These are phyloP conservation scores for Pangasius sanitwongsei DNA, from an alignment of 2,797 vertebrate species.

Conservation along the genomic window DNA sequence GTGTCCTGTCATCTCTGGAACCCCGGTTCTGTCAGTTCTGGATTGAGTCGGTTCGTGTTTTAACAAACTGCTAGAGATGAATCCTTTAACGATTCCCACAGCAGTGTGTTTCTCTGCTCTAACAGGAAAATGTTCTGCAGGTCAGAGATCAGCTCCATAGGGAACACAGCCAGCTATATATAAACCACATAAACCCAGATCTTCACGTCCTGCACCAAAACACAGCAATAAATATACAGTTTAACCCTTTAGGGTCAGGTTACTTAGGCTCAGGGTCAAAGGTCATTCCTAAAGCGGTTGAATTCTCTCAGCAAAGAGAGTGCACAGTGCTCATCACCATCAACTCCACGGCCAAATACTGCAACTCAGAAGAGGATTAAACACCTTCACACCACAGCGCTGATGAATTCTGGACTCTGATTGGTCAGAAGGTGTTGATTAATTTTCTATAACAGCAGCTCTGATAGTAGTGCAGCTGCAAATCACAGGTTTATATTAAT, in stretches of 20 bases:
- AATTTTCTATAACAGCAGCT: not conserved
- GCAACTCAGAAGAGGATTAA: too few species aligned
- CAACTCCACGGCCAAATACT: not conserved
- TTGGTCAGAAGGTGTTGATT: slow-evolving; percentile 2
- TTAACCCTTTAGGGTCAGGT: not conserved
- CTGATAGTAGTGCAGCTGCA: not conserved
- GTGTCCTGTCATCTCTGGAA: not conserved
- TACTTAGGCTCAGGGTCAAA: slow-evolving; percentile 22
- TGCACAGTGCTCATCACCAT: not conserved
- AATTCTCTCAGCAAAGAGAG: not conserved
- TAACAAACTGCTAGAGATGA: not conserved
- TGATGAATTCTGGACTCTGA: not conserved
- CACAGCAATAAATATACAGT: slow-evolving; percentile 40
- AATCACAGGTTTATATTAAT: not conserved
- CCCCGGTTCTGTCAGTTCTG: not conserved
- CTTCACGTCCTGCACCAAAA: slow-evolving; percentile 44
- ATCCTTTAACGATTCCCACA: slow-evolving; percentile 43
- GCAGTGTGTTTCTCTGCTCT: slow-evolving; percentile 27
- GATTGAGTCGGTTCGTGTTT: not conserved
- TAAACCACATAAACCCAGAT: slow-evolving; percentile 43
- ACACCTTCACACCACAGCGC: not conserved
- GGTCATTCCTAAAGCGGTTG: not conserved
- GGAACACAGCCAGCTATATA: slow-evolving; percentile 53
- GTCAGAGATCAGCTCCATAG: slow-evolving; percentile 44
- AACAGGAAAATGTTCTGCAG: slow-evolving; percentile 52